These are phyloP conservation scores for Euproctis similis DNA, from an alignment of 2,888 invertebrate species.

Conservation along the genomic window DNA sequence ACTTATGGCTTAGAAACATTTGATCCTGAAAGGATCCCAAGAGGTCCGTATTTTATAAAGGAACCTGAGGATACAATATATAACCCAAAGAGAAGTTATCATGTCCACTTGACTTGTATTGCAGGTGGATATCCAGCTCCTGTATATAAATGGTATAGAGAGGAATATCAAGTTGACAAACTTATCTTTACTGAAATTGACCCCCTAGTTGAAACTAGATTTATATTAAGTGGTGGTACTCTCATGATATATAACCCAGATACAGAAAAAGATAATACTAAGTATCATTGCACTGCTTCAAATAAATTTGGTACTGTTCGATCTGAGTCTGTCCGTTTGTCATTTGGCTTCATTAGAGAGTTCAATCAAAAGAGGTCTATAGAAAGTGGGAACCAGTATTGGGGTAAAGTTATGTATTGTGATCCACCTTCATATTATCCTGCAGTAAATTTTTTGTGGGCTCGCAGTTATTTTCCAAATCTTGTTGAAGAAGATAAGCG, in stretches of 20 bases:
- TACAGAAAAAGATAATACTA: conserved; percentile 86
- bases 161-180: conserved; percentile 88
- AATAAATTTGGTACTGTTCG: conserved; percentile 92
- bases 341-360: conserved; percentile 93
- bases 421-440: conserved; percentile 96
- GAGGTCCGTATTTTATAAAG: conserved; percentile 91
- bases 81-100: conserved; percentile 85
- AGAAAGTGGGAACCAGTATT: conserved; percentile 91
- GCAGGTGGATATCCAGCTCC: conserved; percentile 94
- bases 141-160: conserved; percentile 91
- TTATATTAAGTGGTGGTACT: conserved; percentile 93
- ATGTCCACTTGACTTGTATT: conserved; percentile 86
- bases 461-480: conserved; percentile 90
- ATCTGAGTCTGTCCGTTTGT: conserved; percentile 90
- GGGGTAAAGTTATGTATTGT: conserved; percentile 94
- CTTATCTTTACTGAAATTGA: conserved; percentile 84
- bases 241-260: conserved; percentile 91
- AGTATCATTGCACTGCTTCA: conserved; percentile 93
- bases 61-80: conserved; percentile 90
- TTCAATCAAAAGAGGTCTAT: conserved; percentile 91
- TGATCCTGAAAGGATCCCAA: conserved; percentile 87
- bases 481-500: conserved; percentile 95
- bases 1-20: conserved; percentile 90
- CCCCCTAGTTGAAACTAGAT: conserved; percentile 83
- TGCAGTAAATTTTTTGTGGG: conserved; percentile 92